Base-by-base conservation (phyloP, 2,797 vertebrate genomes). In the Moxostoma hubbsi region DNA sequence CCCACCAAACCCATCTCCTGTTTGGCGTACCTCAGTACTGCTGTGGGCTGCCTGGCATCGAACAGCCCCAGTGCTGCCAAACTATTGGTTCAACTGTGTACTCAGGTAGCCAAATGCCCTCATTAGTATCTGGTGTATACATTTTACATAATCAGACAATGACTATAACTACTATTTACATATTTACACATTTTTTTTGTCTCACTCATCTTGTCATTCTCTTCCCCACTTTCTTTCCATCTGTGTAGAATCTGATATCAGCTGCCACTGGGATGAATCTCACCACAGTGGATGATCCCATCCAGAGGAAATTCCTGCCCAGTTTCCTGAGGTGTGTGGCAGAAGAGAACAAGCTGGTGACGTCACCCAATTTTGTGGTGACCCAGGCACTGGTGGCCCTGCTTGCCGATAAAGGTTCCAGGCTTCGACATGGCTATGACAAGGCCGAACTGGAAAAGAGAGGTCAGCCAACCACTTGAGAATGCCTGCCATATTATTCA, bases 261-360 rank as follows among this genome's bases (percentile, higher is more conserved):
- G 98, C 97, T 43, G 98, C 98, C 45, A 98, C 97, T 3, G 98
- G 98, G 86, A 96, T 99, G 90, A 98, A 99, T 87, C 90, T 99
- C 83, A 98, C 97, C 66, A 99, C 96, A 0, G 96, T 99, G 9
- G 98, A 99, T 61, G 98, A 99, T 87, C 97, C 98, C 68, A 95
- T 98, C 87, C 98, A 98, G 86, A 95, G 97, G 68, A 98, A 97
- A 88, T 98, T 99, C 90, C 91, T 99, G 70, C 98, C 98, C 65
- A 97, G 96, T 87, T 99, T 99, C 86, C 93, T 99, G 80, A 93
- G 97, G 5, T 95, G 97, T 12, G 96, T 96, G 73, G 97, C 97
- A 0, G 97, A 99, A 91, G 98, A 99, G 87, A 98, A 96, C 91
- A 99, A 99, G 82, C 95, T 99, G 51, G 93, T 99, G 61, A 99